These are phyloP conservation scores for Ophiothrix spiculata DNA, from an alignment of 35 echinoderm and acorn worm species.

Conservation along the genomic window DNA sequence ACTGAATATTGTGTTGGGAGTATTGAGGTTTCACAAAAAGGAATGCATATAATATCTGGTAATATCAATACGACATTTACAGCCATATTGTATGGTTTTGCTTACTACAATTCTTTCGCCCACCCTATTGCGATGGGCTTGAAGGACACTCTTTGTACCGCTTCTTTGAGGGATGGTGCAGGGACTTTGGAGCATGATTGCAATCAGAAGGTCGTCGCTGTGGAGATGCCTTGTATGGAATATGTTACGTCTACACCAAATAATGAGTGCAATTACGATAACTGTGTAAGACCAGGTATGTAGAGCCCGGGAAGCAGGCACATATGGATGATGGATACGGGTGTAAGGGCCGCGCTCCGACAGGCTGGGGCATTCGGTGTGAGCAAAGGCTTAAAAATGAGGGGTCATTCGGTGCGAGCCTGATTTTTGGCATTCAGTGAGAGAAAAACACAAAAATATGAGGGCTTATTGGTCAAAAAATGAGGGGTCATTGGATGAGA, in stretches of 20 bases:
- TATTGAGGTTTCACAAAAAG: background rate
- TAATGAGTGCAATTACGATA: background rate
- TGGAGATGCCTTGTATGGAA: background rate
- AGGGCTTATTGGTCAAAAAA: background rate
- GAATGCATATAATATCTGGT: background rate
- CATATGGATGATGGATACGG: too few relatives aligned
- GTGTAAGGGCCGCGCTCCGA: background rate
- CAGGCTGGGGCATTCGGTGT: too few relatives aligned
- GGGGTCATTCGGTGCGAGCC: background rate
- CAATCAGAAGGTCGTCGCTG: background rate
- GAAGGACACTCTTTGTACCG: background rate
- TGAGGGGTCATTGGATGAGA: too few relatives aligned
- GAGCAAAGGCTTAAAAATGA: background rate
- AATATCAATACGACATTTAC: background rate
- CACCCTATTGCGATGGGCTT: background rate
- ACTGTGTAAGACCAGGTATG: background rate
- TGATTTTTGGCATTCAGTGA: too few relatives aligned
- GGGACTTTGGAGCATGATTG: background rate
- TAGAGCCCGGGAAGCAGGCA: too few relatives aligned
- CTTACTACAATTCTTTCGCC: background rate
- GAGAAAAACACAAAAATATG: background rate
- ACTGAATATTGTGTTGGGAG: background rate
- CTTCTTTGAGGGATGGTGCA: background rate
- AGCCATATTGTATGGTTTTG: background rate
- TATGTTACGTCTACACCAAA: background rate